Base-by-base conservation (phyloP, 2,888 invertebrate genomes). In the Orthosia gracilis region DNA sequence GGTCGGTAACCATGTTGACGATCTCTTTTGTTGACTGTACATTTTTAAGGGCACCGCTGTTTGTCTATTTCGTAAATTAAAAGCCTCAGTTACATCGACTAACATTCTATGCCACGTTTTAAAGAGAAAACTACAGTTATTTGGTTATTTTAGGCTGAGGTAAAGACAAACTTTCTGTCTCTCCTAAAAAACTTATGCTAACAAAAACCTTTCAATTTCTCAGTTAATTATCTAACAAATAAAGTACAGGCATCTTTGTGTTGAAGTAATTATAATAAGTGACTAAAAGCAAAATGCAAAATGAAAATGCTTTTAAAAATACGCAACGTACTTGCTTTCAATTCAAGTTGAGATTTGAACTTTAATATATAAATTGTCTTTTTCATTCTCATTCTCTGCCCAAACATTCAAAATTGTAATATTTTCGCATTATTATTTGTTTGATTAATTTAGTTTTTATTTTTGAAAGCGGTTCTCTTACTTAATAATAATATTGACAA, bases 401-500 rank as follows among this genome's bases (percentile, higher is more conserved):
- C 55, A 40, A 67, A 70, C 12, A 57, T 58, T 61, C 13, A 58
- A 65, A 59, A 58, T 52, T 57, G 52, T 23, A 17, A 40, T 31
- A 58, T 21, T 26, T 58, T 63, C 55, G 12, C 40, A 73, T 62
- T 63, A 76, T 70, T 55, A 31, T 73, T 70, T 52, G 40, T 63
- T 73, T 58, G 15, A 17, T 61, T 65, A 69, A 61, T 67, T 67
- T 57, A 79, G 23, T 11, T 63, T 47, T 59, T 18, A n/a, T n/a
- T 72, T 31, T 18, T 71, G 65, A 61, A 64, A 70, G 59, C 71
- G 64, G 18, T 61, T 73, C 58, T 69, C 75, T 73, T 69, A 71
- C 70, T 78, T 78, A 78, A 66, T 52, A 73, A 68, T 76, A 77
- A 68, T 40, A 77, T 71, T 76, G 87, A 88, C 85, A 85, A 83